Conservation (phyloP, 2,888 invertebrate genomes). For the Taphrorychus bicolor region DNA sequence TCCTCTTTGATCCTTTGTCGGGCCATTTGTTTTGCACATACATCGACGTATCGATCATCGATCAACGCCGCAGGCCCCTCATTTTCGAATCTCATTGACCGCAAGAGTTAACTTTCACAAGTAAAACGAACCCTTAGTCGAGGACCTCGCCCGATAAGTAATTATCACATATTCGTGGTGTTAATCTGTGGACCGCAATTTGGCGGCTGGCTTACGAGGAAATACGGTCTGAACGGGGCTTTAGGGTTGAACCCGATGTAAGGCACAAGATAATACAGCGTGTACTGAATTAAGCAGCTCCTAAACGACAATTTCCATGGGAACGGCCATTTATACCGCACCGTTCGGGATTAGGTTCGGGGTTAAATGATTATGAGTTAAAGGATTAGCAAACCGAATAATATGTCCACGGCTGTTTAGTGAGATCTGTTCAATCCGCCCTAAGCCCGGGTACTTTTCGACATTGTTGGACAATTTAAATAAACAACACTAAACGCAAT, state of each 20-base stretch:
- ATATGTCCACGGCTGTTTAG: background rate
- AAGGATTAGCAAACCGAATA: constrained; percentile 23
- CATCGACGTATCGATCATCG: no score
- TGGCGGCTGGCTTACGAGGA: constrained; percentile 30
- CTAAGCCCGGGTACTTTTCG: background rate
- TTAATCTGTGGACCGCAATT: constrained; percentile 39
- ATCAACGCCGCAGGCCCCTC: no score
- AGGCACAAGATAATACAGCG: constrained; percentile 34
- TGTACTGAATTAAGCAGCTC: constrained; percentile 36
- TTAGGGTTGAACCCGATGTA: constrained; percentile 33
- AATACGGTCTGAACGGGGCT: constrained; percentile 34
- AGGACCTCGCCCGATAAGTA: constrained; percentile 15
- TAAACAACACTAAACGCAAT: background rate
- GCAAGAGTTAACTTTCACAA: background rate
- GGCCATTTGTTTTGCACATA: constrained; percentile 3
- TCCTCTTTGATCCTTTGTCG: constrained; percentile 15
- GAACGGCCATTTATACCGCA: constrained; percentile 19
- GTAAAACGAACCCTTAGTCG: background rate
- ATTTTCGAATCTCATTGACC: background rate
- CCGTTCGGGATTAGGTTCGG: constrained; percentile 21
- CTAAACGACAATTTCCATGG: constrained; percentile 32
- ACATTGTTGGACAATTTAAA: background rate
- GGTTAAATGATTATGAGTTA: constrained; percentile 32
- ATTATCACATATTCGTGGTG: constrained; percentile 40
- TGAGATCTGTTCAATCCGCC: background rate